These are phyloP conservation scores for Ailuropoda melanoleuca DNA, from an alignment of 2,113 vertebrate species.

Conservation along the genomic window DNA sequence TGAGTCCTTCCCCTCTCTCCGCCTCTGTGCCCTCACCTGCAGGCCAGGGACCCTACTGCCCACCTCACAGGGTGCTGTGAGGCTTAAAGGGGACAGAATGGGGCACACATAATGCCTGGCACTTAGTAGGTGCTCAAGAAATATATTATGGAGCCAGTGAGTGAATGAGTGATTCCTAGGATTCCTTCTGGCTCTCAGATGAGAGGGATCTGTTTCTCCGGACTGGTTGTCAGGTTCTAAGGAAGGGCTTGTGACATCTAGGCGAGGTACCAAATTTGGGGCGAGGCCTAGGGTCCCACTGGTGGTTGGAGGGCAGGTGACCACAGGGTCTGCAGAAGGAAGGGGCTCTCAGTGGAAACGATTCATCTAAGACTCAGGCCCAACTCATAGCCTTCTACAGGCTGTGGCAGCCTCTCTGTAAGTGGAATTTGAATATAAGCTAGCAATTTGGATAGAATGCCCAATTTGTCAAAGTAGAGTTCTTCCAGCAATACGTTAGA, in stretches of 20 bases:
- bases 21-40: neutral
- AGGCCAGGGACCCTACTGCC: neutral
- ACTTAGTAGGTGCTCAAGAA: neutral
- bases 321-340: neutral
- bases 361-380: neutral
- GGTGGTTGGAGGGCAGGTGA: neutral
- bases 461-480: slow-evolving; percentile 18
- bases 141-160: neutral
- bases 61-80: neutral
- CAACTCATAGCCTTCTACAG: neutral
- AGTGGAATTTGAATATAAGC: neutral
- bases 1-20: neutral
- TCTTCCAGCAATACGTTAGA: slow-evolving; percentile 39
- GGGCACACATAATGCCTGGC: neutral
- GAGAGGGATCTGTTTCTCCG: neutral
- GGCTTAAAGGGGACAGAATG: neutral
- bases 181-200: neutral
- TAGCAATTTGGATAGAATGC: slow-evolving; percentile 13
- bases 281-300: neutral
- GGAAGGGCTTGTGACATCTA: neutral
- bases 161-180: neutral
- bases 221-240: neutral
- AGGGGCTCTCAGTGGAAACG: neutral
- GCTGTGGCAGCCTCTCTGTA: neutral
- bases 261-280: neutral